A percentile compares a stretch with the other conserved stretches of the same genome.
These are phyloP conservation scores for Holothuria scabra DNA, from an alignment of 53 echinoderm and acorn worm species.

Conservation along the genomic window DNA sequence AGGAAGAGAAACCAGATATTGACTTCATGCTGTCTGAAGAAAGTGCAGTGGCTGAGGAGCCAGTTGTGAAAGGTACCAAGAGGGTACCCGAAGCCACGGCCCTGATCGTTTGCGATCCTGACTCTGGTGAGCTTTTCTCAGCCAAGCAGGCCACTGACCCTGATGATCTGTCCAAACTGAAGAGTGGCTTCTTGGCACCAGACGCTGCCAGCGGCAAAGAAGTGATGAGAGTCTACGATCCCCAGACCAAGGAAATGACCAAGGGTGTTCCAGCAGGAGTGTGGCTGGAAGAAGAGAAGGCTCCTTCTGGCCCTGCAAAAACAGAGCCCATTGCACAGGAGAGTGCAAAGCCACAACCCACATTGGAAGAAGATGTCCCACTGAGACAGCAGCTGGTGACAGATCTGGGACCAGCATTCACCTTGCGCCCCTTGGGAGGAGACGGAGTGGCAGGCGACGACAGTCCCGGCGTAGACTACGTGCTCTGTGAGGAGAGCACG, in stretches of 20 bases:
- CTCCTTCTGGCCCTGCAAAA: neutral
- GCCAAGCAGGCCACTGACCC: constrained; percentile 35
- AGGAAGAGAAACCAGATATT: constrained; percentile 34
- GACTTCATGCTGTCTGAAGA: constrained; percentile 19
- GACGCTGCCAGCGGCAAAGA: constrained; percentile 8
- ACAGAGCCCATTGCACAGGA: neutral
- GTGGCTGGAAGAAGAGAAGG: constrained; percentile 19
- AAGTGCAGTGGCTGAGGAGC: constrained; percentile 32
- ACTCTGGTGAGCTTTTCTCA: constrained; percentile 15
- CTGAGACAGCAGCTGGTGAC: constrained; percentile 67
- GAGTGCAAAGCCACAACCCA: constrained; percentile 15
- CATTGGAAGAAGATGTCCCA: constrained; percentile 49
- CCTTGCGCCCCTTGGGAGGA: constrained; percentile 63
- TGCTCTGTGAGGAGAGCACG: constrained; percentile 30
- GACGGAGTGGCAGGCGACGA: constrained; percentile 43
- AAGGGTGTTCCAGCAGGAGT: constrained; percentile 23
- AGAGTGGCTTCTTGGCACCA: constrained; percentile 28
- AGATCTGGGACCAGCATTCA: constrained; percentile 77
- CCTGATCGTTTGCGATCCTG: constrained; percentile 48
- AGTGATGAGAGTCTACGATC: constrained; percentile 37
- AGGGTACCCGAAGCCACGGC: constrained; percentile 5
- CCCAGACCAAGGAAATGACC: constrained; percentile 36
- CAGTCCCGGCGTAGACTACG: constrained; percentile 54
- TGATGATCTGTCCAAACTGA: constrained; percentile 17
- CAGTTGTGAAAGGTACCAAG: constrained; percentile 9